Base-by-base conservation (phyloP, 2,888 invertebrate genomes). In the Parnassius apollo region DNA sequence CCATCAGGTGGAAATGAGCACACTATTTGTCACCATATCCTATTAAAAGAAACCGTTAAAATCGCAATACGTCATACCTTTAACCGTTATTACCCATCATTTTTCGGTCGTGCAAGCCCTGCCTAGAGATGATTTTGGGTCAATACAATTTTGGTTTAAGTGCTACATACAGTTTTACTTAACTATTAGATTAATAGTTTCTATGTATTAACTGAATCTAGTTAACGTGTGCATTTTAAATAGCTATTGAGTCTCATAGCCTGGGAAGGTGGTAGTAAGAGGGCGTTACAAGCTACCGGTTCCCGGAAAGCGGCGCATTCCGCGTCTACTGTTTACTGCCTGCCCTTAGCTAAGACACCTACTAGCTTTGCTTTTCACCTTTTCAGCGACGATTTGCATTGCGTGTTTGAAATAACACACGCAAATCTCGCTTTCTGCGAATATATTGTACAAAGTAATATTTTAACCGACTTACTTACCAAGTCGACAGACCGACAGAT, bases 231-330 rank as follows among this genome's bases (percentile, higher is more conserved):
- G 18, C 4, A 18, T 57, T 56, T 49, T 48, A 62, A 62, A 62
- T 57, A 53, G 25, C 49, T 49, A 44, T 35, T 49, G 58, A 51
- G 59, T 63, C 25, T 58, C 35, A 49, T 58, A 57, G 22, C 22
- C 57, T 52, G 50, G 49, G 50, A 53, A 46, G 59, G 59, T 59
- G 55, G 42, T 48, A 25, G 57, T 50, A 52, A 44, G 45, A 52
- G 53, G 12, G 51, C 56, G 57, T 42, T 55, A 45, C 60, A 51
- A 48, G 45, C 65, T 71, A 79, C 79, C 78, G 80, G 80, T 79
- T 79, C 66, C 71, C 22, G 35, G n/a, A 35, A 51, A 42, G 51
- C 59, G 69, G 65, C 72, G 70, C 78, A 77, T 79, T 75, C 76
- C 78, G 25, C 52, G 52, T 53, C 57, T 54, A 35, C 18, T 55